A percentile compares a stretch with the other conserved stretches of the same genome.
These are phyloP conservation scores for Oncorhynchus tshawytscha DNA, from an alignment of 2,113 vertebrate genomes.

Conservation along the genomic window DNA sequence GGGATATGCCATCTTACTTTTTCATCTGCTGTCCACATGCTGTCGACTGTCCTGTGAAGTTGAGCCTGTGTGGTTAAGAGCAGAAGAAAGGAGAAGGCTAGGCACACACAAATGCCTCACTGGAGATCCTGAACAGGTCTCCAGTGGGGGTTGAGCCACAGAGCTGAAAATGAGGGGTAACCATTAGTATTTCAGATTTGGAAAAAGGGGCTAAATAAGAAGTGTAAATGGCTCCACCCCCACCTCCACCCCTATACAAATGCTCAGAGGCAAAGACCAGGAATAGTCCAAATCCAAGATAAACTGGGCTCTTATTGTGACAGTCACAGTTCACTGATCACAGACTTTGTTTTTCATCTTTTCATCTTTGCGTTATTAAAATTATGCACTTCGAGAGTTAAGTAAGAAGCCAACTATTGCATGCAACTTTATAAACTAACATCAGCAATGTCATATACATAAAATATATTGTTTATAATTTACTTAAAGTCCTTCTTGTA, in stretches of 20 bases:
- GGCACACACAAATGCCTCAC: constrained; percentile 69
- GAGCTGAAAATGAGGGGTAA: constrained; percentile 65
- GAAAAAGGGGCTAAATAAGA: constrained; percentile 71
- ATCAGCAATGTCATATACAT: not conserved
- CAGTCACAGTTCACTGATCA: constrained; percentile 46
- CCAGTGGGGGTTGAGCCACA: constrained; percentile 64
- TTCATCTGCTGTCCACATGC: constrained; percentile 75
- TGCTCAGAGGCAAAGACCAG: constrained; percentile 46
- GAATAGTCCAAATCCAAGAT: constrained; percentile 35
- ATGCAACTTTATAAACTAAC: not conserved
- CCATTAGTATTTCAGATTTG: constrained; percentile 73
- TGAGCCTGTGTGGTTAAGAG: constrained; percentile 72
- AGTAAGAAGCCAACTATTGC: not conserved
- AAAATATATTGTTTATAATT: not conserved
- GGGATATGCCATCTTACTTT: constrained; percentile 74
- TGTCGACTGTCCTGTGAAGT: constrained; percentile 74
- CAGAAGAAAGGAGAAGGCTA: constrained; percentile 67
- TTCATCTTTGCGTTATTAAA: constrained; percentile 28
- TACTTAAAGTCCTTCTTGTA: not conserved
- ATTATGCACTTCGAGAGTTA: constrained; percentile 22
- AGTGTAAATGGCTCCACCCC: constrained; percentile 64
- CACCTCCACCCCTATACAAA: constrained; percentile 62
- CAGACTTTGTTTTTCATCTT: constrained; percentile 19
- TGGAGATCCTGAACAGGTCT: constrained; percentile 72
- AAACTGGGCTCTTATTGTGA: constrained; percentile 36